Percentiles rank a stretch among this genome's conserved stretches.
Evolutionary conservation across 1,140 invertebrate genomes (phyloP).

Genomic region (Meloidogyne chitwoodi): DNA sequence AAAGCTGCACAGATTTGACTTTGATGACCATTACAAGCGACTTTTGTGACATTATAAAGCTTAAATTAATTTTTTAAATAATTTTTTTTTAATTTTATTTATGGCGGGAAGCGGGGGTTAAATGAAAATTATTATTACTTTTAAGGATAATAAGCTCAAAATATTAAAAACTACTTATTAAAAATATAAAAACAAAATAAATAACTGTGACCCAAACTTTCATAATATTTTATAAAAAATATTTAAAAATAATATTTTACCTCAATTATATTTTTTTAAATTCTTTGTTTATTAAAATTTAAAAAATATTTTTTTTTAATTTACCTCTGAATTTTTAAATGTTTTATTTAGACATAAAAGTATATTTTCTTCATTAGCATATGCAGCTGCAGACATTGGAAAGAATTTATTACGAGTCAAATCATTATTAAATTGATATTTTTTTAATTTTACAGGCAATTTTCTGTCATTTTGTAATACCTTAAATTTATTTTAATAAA

Average conservation of each 20-base stretch:
- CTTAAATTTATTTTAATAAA: background rate
- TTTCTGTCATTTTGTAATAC: background rate
- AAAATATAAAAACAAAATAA: too few relatives aligned
- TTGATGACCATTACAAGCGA: conserved; percentile 24
- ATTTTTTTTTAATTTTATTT: too few relatives aligned
- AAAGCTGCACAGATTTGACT: conserved; percentile 40
- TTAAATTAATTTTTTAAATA: background rate
- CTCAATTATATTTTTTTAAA: too few relatives aligned
- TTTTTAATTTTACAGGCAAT: background rate
- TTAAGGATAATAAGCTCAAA: too few relatives aligned
- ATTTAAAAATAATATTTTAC: too few relatives aligned
- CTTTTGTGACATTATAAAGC: background rate
- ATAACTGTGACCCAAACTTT: too few relatives aligned
- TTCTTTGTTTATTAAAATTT: background rate
- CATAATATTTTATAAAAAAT: too few relatives aligned
- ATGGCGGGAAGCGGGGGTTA: too few relatives aligned
- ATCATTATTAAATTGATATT: background rate
- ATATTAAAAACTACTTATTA: too few relatives aligned
- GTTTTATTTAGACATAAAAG: conserved; percentile 5
- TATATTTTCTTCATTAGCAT: conserved; percentile 13
- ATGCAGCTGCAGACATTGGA: conserved; percentile 36
- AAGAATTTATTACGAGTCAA: conserved; percentile 23
- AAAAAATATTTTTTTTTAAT: background rate
- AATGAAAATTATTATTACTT: too few relatives aligned
- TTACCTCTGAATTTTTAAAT: background rate